Percentiles rank a stretch among this genome's conserved stretches.
phyloP scores from a whole-genome alignment of 2,888 invertebrate genomes.

The Cheilosia pagana region DNA sequence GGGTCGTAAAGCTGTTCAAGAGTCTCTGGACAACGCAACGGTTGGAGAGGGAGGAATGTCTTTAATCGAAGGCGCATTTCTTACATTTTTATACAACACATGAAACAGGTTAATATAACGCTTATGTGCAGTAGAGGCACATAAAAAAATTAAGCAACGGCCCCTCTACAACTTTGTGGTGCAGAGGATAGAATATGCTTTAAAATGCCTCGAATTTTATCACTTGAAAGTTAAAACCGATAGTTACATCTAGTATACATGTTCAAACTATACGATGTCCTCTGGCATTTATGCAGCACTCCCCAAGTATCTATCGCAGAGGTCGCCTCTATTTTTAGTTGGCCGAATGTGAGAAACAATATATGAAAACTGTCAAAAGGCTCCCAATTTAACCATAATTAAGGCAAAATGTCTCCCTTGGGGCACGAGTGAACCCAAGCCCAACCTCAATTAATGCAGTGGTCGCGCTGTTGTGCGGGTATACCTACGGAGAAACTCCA shows the following conservation, averaged over 20 bases:
- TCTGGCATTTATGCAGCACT: slow-evolving; percentile 50
- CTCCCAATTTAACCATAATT: slow-evolving; percentile 80
- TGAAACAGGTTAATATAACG: no score
- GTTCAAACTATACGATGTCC: slow-evolving; percentile 17
- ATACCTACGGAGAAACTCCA: slow-evolving; percentile 66
- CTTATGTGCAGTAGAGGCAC: no score
- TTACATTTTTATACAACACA: no score
- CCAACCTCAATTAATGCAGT: slow-evolving; percentile 73
- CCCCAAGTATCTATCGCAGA: slow-evolving; percentile 29
- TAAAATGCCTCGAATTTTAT: no score
- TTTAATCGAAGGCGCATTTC: no score
- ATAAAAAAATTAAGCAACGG: no score
- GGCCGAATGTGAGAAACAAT: slow-evolving; percentile 63
- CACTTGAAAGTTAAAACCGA: no score
- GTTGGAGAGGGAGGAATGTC: no score
- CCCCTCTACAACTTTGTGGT: no score
- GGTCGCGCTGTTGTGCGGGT: slow-evolving; percentile 47
- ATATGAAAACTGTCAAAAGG: slow-evolving; percentile 77
- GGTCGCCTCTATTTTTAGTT: slow-evolving; percentile 48
- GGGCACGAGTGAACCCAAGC: slow-evolving; percentile 74
- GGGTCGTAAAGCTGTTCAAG: no score
- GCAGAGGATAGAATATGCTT: no score
- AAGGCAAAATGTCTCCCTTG: slow-evolving; percentile 76
- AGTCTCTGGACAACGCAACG: no score
- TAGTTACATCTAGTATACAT: not conserved